Conservation (phyloP, 2,888 invertebrate species). For the Hymenopus coronatus region DNA sequence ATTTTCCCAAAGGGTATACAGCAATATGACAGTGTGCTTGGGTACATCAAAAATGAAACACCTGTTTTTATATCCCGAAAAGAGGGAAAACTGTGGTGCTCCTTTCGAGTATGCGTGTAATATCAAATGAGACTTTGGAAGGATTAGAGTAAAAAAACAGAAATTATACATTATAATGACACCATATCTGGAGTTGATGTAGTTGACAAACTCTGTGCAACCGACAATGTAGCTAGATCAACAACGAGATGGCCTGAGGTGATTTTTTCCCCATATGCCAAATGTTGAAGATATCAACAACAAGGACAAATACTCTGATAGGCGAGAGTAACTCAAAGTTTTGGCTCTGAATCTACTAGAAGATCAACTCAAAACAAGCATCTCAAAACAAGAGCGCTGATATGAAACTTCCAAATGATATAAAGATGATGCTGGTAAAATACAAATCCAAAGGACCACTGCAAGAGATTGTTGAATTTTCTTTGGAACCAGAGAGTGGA, state of each 20-base stretch:
- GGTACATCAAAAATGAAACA: constrained; percentile 23
- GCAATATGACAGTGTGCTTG: constrained; percentile 23
- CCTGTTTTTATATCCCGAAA: constrained; percentile 26
- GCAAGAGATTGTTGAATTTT: background rate
- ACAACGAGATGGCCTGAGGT: constrained; percentile 8
- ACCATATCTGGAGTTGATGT: constrained; percentile 18
- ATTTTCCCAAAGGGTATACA: background rate
- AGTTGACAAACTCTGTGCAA: constrained; percentile 17
- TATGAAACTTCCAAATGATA: background rate
- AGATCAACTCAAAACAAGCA: background rate
- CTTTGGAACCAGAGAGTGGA: background rate
- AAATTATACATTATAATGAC: background rate
- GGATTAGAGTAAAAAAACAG: background rate
- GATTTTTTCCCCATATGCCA: background rate
- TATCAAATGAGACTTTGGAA: background rate
- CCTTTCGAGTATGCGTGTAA: background rate
- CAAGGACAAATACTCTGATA: background rate
- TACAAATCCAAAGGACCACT: background rate
- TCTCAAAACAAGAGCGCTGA: background rate
- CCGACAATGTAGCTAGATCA: constrained; percentile 3
- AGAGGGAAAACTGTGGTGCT: constrained; percentile 9
- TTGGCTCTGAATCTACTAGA: background rate
- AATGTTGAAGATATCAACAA: background rate
- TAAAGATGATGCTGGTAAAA: background rate
- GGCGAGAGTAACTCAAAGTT: background rate